Evolutionary conservation across 2,113 vertebrate genomes (phyloP).

Genomic region (Sylvietta virens): DNA sequence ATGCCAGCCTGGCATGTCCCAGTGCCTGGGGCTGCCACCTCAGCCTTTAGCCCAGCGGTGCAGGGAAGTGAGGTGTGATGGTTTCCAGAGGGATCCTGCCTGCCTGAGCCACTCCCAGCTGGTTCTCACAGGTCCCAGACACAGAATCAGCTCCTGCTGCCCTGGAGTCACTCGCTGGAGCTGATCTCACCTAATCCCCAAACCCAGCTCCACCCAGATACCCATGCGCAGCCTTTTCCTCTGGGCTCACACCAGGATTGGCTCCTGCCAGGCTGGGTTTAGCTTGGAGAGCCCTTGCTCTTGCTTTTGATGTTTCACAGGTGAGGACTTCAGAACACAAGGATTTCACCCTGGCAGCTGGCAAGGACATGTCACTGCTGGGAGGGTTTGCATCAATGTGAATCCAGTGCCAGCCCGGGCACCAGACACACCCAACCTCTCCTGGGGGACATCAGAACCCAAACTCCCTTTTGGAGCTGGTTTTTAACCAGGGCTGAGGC

Average conservation of each 20-base stretch:
- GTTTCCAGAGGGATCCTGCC: neutral
- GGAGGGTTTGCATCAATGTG: neutral
- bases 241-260: rapidly evolving
- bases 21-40: neutral
- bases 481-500: neutral
- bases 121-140: neutral
- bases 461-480: neutral
- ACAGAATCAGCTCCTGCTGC: neutral
- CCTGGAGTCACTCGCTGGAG: neutral
- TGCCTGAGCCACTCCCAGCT: neutral
- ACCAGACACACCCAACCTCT: neutral
- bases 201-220: constrained; percentile 35
- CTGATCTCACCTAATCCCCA: constrained; percentile 48
- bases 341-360: neutral
- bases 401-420: neutral
- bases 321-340: rapidly evolving
- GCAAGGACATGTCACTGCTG: neutral
- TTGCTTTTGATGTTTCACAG: neutral
- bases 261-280: neutral
- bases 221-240: neutral
- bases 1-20: neutral
- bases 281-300: neutral
- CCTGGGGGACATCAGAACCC: rapidly evolving
- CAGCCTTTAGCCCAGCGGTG: rapidly evolving
- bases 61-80: neutral